Evolutionary conservation across 2,797 vertebrate genomes (phyloP), one percentile per base, ranked within the genome.

Genomic region (Gallinago nigripennis): DNA sequence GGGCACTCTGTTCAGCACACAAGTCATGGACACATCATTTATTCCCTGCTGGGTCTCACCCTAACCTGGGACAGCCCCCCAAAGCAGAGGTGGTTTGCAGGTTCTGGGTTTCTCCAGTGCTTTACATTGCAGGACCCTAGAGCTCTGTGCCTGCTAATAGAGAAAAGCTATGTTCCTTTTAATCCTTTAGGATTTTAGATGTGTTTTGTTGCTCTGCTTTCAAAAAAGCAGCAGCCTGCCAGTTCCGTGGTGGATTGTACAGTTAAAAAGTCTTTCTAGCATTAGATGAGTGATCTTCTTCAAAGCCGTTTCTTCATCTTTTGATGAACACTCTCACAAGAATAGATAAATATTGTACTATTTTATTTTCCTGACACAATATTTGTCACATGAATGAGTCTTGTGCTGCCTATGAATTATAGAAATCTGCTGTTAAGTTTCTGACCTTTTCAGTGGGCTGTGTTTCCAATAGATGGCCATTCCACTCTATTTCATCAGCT

Each of bases 311-410:
- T 91, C 60, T 53, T 92, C 61, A 73, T 84, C 53, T 86, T 96
- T 94, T 94, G 92, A 96, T 94, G 72, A 96, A 93, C 2, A 2
- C 33, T 71, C 54, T 90, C 56, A 65, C 8, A 41, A 71, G 76
- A 96, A 69, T 17, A 82, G 86, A 96, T 83, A 96, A 96, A 97
- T 96, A 94, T 78, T 92, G 70, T 64, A 57, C 72, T 93, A 87
- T 91, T 94, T 92, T 90, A 87, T 96, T 96, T 96, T 92, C 83
- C 68, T 87, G 90, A 96, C 95, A 92, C 70, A 79, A 83, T 88
- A 88, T 96, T 97, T 94, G 69, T 96, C 94, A 91, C 72, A 41
- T 37, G 70, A 96, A 95, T 41, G 80, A 94, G 78, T 46, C 64
- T 94, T 37, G 9, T 61, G 51, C 39, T 46, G 73, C 70, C 71